These are phyloP conservation scores for Rhopalosiphum padi DNA, from an alignment of 1,140 invertebrate genomes.

Conservation along the genomic window DNA sequence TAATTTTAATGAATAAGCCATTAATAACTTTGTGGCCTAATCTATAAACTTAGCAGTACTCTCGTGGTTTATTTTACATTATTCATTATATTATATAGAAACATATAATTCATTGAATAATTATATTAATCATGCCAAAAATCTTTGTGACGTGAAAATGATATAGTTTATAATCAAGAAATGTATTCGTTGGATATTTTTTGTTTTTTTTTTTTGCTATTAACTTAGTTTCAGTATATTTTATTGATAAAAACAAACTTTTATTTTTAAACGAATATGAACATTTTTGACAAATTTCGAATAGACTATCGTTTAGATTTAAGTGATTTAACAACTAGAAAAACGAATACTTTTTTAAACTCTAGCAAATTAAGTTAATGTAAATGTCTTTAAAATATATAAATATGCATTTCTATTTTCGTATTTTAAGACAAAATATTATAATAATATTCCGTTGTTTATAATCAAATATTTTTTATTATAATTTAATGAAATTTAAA, in stretches of 20 bases:
- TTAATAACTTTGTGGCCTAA: slow-evolving; percentile 15
- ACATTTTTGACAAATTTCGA: background rate
- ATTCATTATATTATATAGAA: slow-evolving; percentile 12
- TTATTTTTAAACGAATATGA: background rate
- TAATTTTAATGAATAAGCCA: slow-evolving; percentile 22
- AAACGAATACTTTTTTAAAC: background rate
- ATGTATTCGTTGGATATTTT: background rate
- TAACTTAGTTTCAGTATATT: background rate
- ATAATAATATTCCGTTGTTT: background rate
- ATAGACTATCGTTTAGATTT: background rate
- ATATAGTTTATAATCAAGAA: background rate
- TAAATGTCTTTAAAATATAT: background rate
- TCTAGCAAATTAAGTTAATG: background rate
- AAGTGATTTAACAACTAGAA: background rate
- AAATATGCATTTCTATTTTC: background rate
- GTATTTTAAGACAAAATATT: background rate
- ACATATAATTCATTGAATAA: slow-evolving; percentile 11
- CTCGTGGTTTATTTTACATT: slow-evolving; percentile 10
- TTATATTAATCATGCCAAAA: slow-evolving; percentile 6
- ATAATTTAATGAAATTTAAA: background rate
- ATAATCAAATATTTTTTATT: background rate
- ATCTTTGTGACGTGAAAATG: background rate
- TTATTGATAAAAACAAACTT: background rate
- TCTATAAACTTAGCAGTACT: slow-evolving; percentile 15
- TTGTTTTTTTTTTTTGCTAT: background rate